Conservation (phyloP, 2,888 invertebrate species). For the Coecobrya sp. region DNA sequence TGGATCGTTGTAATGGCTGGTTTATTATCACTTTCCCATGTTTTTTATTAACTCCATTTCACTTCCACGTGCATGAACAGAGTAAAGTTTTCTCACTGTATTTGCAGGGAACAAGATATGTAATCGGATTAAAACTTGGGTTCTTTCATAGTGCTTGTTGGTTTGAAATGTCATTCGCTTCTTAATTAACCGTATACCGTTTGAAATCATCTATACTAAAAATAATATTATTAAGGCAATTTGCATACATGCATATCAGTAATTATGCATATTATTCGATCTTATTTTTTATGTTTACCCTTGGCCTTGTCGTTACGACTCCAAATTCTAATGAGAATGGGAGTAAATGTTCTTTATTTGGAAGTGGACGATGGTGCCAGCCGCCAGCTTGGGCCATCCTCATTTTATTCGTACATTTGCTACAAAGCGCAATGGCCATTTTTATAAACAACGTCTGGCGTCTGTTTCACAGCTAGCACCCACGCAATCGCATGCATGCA, state of each 20-base stretch:
- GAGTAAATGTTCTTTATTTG: conserved; percentile 68
- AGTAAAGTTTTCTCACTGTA: background rate
- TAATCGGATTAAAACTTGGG: too few species aligned
- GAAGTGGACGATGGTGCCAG: conserved; percentile 26
- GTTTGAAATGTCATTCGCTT: too few species aligned
- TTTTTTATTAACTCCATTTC: background rate
- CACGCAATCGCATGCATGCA: background rate
- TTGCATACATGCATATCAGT: background rate
- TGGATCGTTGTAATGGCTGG: background rate
- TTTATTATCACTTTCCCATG: conserved; percentile 39
- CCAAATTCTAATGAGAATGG: conserved; percentile 58
- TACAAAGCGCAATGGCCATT: conserved; percentile 43
- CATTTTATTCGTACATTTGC: background rate
- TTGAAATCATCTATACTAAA: too few species aligned
- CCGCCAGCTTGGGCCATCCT: conserved; percentile 32
- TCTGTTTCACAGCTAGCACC: background rate
- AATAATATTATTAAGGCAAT: too few species aligned
- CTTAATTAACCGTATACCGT: too few species aligned
- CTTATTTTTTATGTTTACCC: conserved; percentile 1
- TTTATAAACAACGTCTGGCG: conserved; percentile 38
- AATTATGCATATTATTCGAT: background rate
- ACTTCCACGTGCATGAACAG: background rate
- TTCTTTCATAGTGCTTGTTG: too few species aligned
- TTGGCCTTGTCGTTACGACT: conserved; percentile 54
- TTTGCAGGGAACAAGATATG: background rate